These are phyloP conservation scores for Marisa cornuarietis DNA, from an alignment of 1,140 invertebrate species.

Conservation along the genomic window DNA sequence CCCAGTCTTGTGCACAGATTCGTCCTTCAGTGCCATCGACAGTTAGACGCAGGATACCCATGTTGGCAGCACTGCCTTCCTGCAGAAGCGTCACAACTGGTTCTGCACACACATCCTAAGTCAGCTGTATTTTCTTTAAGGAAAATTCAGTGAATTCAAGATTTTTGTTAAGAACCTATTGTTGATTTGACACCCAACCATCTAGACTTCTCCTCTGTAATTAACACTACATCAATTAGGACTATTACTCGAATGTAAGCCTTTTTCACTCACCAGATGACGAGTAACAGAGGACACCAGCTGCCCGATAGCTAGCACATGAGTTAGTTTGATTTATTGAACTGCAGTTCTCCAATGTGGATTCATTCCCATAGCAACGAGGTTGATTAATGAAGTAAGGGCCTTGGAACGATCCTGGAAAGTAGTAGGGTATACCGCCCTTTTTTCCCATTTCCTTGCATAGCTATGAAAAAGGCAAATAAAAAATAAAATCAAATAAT, in stretches of 20 bases:
- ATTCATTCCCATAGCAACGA: constrained; percentile 35
- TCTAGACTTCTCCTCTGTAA: background rate
- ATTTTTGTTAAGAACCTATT: background rate
- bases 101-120: constrained; percentile 31
- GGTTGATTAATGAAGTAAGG: constrained; percentile 33
- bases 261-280: background rate
- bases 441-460: background rate
- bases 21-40: constrained; percentile 35
- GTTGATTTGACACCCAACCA: background rate
- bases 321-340: constrained; percentile 29
- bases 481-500: too few relatives aligned
- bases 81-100: constrained; percentile 19
- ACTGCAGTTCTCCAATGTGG: constrained; percentile 32
- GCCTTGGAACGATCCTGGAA: constrained; percentile 3
- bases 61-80: constrained; percentile 23
- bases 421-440: constrained; percentile 16
- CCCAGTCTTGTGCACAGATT: constrained; percentile 47
- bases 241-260: too few relatives aligned
- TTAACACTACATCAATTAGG: background rate
- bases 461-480: background rate
- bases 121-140: too few relatives aligned
- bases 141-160: background rate
- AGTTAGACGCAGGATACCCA: constrained; percentile 34
- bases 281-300: constrained; percentile 45
- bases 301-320: constrained; percentile 25